Evolutionary conservation across 2,797 vertebrate genomes (phyloP).

Genomic region (Notamacropus eugenii): DNA sequence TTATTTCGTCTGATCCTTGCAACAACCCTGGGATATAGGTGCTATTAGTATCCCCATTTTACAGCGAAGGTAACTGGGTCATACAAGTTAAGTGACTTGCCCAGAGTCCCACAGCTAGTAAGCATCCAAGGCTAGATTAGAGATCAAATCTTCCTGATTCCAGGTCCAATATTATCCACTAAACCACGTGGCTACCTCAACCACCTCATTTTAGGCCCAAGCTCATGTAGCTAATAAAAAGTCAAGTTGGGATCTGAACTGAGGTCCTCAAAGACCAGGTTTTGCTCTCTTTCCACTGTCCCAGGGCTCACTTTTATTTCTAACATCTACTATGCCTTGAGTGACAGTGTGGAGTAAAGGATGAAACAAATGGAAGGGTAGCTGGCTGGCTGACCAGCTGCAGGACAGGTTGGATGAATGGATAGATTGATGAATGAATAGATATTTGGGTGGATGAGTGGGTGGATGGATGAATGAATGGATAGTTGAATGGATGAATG

Average conservation of each 20-base stretch:
- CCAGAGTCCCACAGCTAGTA: background rate
- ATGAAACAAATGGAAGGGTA: background rate
- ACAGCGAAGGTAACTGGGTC: background rate
- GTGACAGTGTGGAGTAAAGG: background rate
- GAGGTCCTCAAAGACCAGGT: background rate
- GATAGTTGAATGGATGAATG: no score
- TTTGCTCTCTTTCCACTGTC: background rate
- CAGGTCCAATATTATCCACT: background rate
- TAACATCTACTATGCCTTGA: background rate
- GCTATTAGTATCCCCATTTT: background rate
- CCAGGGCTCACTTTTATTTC: background rate
- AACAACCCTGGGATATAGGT: background rate
- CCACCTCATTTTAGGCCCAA: background rate
- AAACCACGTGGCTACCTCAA: background rate
- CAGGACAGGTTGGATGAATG: no score
- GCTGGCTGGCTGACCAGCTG: background rate
- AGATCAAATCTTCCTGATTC: background rate
- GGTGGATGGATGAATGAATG: no score
- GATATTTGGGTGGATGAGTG: background rate
- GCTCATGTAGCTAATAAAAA: background rate
- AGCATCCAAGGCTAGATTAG: background rate
- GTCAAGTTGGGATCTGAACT: background rate
- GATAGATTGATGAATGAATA: background rate
- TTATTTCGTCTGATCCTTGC: background rate
- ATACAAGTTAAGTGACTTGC: background rate